Conservation (phyloP, 2,888 invertebrate genomes). For the Apantesis nais region DNA sequence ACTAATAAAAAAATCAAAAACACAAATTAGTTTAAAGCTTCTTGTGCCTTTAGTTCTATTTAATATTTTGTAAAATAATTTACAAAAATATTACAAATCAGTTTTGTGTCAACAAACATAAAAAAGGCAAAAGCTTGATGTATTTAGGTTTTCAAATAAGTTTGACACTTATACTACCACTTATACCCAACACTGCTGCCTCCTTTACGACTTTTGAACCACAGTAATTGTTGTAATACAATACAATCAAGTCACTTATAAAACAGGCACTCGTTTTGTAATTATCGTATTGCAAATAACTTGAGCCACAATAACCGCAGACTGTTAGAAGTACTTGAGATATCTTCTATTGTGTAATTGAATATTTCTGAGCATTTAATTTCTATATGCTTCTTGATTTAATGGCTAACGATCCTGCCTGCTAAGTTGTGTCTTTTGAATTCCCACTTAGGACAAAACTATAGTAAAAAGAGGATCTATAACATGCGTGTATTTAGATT, state of each 20-base stretch:
- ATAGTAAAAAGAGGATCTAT: too few relatives aligned
- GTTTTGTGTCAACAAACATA: too few relatives aligned
- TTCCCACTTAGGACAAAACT: not conserved
- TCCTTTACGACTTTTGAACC: not conserved
- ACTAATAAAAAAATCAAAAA: too few relatives aligned
- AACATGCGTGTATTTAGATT: too few relatives aligned
- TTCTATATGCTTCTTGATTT: not conserved
- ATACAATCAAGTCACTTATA: constrained; percentile 5
- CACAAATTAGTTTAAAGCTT: too few relatives aligned
- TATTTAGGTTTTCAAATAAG: too few relatives aligned
- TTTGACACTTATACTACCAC: not conserved
- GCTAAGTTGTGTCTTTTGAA: not conserved
- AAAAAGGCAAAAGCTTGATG: too few relatives aligned
- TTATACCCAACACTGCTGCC: too few relatives aligned
- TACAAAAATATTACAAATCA: too few relatives aligned
- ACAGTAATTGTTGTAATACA: not conserved
- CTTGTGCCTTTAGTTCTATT: too few relatives aligned
- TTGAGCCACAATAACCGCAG: constrained; percentile 28
- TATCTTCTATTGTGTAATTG: constrained; percentile 11
- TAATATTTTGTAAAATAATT: too few relatives aligned
- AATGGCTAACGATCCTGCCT: not conserved
- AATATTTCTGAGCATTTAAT: not conserved
- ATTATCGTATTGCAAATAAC: constrained; percentile 33
- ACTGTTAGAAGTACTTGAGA: constrained; percentile 14
- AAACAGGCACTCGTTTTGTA: constrained; percentile 6